A percentile compares a stretch with the other conserved stretches of the same genome.
Conservation (phyloP, 2,113 vertebrate species). For the Pristiophorus japonicus region DNA sequence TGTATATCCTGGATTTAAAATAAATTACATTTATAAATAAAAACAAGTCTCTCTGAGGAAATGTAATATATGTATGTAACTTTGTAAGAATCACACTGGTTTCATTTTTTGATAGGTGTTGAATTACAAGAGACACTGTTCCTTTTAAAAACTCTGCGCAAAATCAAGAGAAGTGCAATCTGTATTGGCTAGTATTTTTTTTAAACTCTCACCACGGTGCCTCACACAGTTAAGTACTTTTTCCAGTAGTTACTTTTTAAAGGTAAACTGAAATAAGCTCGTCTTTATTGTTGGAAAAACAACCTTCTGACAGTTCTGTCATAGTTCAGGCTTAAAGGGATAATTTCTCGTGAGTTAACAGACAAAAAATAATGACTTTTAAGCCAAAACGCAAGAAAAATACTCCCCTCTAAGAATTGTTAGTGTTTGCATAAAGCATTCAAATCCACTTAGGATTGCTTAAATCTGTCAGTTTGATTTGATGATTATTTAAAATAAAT, state of each 20-base stretch:
- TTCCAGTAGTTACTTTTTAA: not conserved
- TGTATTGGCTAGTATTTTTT: not conserved
- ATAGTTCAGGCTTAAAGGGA: not conserved
- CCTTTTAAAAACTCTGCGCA: not conserved
- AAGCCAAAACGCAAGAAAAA: not conserved
- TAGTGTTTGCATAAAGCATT: not conserved
- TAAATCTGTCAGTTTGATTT: slow-evolving; percentile 9
- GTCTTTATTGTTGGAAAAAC: not conserved
- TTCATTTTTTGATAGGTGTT: not conserved
- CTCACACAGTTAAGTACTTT: not conserved
- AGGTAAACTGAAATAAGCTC: not conserved
- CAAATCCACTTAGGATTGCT: not conserved
- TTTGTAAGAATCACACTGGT: not conserved
- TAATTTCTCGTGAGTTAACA: not conserved
- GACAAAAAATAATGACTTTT: not conserved
- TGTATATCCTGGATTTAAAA: not conserved
- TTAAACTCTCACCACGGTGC: not conserved
- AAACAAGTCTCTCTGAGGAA: not conserved
- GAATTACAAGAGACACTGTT: not conserved
- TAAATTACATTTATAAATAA: not conserved
- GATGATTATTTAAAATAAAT: not conserved
- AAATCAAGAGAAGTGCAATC: slow-evolving; percentile 21
- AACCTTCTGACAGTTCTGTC: not conserved
- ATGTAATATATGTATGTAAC: not conserved
- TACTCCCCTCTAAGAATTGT: not conserved